Base-by-base conservation (phyloP, 2,113 vertebrate species). In the Tretioscincus oriximinensis region DNA sequence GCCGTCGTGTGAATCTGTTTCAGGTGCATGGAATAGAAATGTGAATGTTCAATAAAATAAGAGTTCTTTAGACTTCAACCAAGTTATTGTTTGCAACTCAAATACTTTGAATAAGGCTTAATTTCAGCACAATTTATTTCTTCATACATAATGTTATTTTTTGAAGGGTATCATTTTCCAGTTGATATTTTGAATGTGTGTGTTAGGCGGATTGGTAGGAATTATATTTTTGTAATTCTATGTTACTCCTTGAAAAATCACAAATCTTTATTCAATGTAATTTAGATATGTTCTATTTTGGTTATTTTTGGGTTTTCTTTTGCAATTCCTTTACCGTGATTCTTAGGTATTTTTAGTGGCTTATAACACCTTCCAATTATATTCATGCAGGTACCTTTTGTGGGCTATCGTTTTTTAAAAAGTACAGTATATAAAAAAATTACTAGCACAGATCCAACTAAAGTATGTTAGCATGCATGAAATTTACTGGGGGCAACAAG, bases 181-280 rank as follows among this genome's bases (percentile, higher is more conserved):
- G 94, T 90, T 92, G 7, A 83, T 84, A 91, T 85, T 91, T 93
- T 88, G 90, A 60, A 60, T 90, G 89, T 93, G 93, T 93, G 88
- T 85, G 64, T 9, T 79, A 81, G 28, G 73, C 7, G 58, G 74
- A 88, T 74, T 85, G 78, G n/a, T 47, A 54, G 3, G 84, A 85
- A 83, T 88, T 87, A 94, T 93, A 91, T 29, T 81, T 90, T 88
- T 69, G 7, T 86, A 76, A 66, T 54, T 9, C 22, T 21, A 21
- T 58, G 31, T 66, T 84, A 84, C 78, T 35, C 7, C 54, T 67
- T 31, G 81, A 68, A 85, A 84, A 87, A 81, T 88, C 78, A 79
- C 54, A 49, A 64, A 84, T 24, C 67, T 80, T 81, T 78, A 89
- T 88, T 2, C 2, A 83, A 87, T 86, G 72, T 75, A 77, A 85